Evolutionary conservation across 2,888 invertebrate species (phyloP), one percentile per base, ranked within the genome.

Genomic region (Ochropleura plecta): DNA sequence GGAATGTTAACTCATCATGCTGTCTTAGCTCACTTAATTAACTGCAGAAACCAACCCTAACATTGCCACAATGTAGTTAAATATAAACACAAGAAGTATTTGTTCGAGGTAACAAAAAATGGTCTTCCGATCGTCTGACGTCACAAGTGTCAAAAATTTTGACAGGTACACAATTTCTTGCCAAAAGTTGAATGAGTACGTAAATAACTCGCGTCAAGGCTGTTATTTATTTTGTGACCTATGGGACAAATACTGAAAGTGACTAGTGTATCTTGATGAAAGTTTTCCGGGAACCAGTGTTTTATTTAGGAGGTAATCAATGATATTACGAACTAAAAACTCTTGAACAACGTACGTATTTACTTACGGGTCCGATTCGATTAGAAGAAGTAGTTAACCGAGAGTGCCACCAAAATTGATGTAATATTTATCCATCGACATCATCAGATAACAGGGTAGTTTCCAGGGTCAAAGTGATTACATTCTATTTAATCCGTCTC

Each of bases 121-220:
- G 10, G 12, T 63, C 14, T 76, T 46, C 12, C 4, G 42, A 18
- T 48, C 10, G 12, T 46, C 10, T 53, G 69, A 40, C 82, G 78
- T 82, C 78, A 82, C 30, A 72, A 42, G 49, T 73, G 82, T 69
- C 59, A 72, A 16, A 57, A 42, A 30, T 10, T 20, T 62, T 77
- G 68, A 69, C 72, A 77, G 51, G 51, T 12, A 10, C 46, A 44
- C 46, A 62, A 62, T 51, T 30, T 30, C 12, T 65, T 80, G 80
- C 79, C 79, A 79, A 79, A 66, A 51, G 18, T 57, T 55, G 63
- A 71, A 75, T 60, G 59, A 49, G 40, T 40, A 66, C 67, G 64
- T 51, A 75, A 78, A 68, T 69, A 65, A 55, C 12, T 57, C 44
- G 53, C 42, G 30, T 30, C 30, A 30, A 18, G 16, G 10, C 12